phyloP scores from a whole-genome alignment of 2,888 invertebrate genomes.

The Cyrtodaria siliqua region DNA sequence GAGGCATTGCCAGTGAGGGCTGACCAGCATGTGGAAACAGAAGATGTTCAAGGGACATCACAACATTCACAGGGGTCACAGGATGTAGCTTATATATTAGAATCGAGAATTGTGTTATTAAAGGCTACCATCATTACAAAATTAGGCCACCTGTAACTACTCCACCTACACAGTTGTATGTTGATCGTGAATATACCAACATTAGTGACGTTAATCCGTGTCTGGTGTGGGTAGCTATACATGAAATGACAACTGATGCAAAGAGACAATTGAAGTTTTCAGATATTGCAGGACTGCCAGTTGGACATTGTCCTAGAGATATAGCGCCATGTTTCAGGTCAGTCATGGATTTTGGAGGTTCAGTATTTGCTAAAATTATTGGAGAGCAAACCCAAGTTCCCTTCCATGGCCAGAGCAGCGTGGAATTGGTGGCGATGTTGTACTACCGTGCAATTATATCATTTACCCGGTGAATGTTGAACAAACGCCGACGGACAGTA shows the following conservation, averaged over 20 bases:
- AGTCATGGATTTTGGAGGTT: slow-evolving; percentile 6
- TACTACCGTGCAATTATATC: slow-evolving; percentile 16
- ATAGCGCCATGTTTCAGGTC: slow-evolving; percentile 15
- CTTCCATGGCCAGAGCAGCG: slow-evolving; percentile 18
- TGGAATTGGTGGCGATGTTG: slow-evolving; percentile 11
- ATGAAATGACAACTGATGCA: slow-evolving; percentile 20
- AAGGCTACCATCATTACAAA: slow-evolving; percentile 14
- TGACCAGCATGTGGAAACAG: neutral
- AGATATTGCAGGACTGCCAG: slow-evolving; percentile 26
- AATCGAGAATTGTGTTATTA: slow-evolving; percentile 13
- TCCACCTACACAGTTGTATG: slow-evolving; percentile 5
- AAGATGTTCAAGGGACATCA: neutral
- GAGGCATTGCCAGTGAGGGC: neutral
- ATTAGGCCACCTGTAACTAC: slow-evolving; percentile 11
- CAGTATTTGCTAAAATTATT: slow-evolving; percentile 8
- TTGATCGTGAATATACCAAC: slow-evolving; percentile 18
- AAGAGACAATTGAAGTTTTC: slow-evolving; percentile 12
- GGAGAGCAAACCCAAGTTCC: slow-evolving; percentile 16
- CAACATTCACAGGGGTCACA: too few relatives aligned
- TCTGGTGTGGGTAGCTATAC: slow-evolving; percentile 11
- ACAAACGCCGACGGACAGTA: too few relatives aligned
- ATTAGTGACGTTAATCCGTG: slow-evolving; percentile 4
- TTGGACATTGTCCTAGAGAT: slow-evolving; percentile 26
- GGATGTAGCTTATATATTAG: too few relatives aligned
- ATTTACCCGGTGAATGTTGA: too few relatives aligned